phyloP scores from a whole-genome alignment of 2,888 invertebrate species.

The Nomada lathburiana region DNA sequence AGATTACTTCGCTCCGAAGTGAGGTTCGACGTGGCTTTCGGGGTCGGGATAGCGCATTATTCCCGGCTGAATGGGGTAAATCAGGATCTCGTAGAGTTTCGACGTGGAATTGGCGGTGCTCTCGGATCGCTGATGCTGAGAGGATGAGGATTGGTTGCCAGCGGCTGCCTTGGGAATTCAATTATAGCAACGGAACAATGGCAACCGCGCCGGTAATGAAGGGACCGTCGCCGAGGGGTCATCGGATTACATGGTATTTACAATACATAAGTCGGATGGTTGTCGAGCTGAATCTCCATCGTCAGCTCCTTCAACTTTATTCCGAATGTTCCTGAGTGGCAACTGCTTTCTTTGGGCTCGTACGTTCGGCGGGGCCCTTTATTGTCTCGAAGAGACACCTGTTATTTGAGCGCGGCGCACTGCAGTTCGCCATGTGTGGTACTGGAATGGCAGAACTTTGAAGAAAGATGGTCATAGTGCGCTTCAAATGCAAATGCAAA shows the following conservation, averaged over 20 bases:
- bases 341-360: background rate
- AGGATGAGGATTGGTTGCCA: slow-evolving; percentile 73
- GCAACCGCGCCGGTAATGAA: slow-evolving; percentile 79
- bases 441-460: no score
- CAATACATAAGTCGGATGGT: slow-evolving; percentile 73
- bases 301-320: slow-evolving; percentile 34
- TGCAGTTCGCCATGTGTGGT: no score
- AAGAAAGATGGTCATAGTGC: no score
- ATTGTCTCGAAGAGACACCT: background rate
- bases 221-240: slow-evolving; percentile 75
- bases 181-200: slow-evolving; percentile 81
- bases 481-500: no score
- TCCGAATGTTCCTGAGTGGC: background rate
- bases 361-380: background rate
- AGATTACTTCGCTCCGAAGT: slow-evolving; percentile 62
- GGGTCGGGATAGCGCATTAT: slow-evolving; percentile 75
- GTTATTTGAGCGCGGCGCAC: background rate
- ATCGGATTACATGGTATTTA: slow-evolving; percentile 80
- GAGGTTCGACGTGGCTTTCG: slow-evolving; percentile 70
- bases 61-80: slow-evolving; percentile 79
- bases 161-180: slow-evolving; percentile 80
- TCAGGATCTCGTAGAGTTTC: slow-evolving; percentile 75
- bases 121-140: slow-evolving; percentile 71
- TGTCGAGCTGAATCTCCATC: slow-evolving; percentile 28
- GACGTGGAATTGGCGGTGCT: slow-evolving; percentile 72